Percentiles rank a stretch among this genome's conserved stretches.
phyloP scores from a whole-genome alignment of 2,797 vertebrate species.

The Pipistrellus pipistrellus region DNA sequence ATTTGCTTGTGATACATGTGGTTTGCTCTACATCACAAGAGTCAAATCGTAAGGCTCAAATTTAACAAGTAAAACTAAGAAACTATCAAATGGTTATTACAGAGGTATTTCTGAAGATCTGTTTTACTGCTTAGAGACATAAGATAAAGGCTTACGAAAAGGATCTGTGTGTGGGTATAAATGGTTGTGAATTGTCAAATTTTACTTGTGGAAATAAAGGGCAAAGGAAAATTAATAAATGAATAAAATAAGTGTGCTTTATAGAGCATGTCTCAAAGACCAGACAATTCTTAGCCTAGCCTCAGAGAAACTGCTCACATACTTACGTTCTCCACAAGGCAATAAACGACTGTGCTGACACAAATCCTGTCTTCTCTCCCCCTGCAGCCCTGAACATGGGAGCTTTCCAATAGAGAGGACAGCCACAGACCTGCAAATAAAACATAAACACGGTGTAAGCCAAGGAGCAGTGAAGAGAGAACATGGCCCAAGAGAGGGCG shows the following conservation, averaged over 20 bases:
- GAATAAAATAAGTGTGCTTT: slow-evolving; percentile 35
- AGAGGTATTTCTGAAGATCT: slow-evolving; percentile 51
- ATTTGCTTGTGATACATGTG: slow-evolving; percentile 21
- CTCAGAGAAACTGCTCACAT: slow-evolving; percentile 27
- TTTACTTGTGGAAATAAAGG: slow-evolving; percentile 59
- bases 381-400: slow-evolving; percentile 96
- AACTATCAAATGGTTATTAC: slow-evolving; percentile 49
- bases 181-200: slow-evolving; percentile 27
- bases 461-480: slow-evolving; percentile 42
- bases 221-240: slow-evolving; percentile 45
- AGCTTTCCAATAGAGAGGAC: slow-evolving; percentile 98
- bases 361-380: slow-evolving; percentile 95
- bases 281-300: background rate
- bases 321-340: slow-evolving; percentile 98
- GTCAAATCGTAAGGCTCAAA: background rate
- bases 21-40: slow-evolving; percentile 11
- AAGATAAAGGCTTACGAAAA: slow-evolving; percentile 34
- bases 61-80: slow-evolving; percentile 69
- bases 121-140: slow-evolving; percentile 45
- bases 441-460: slow-evolving; percentile 60
- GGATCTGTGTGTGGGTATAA: slow-evolving; percentile 42
- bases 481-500: background rate
- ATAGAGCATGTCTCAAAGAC: background rate
- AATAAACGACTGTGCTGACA: slow-evolving; percentile 95
- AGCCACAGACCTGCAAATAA: slow-evolving; percentile 93